These are phyloP conservation scores for Borostomias antarcticus DNA, from an alignment of 2,797 vertebrate genomes.

Conservation along the genomic window DNA sequence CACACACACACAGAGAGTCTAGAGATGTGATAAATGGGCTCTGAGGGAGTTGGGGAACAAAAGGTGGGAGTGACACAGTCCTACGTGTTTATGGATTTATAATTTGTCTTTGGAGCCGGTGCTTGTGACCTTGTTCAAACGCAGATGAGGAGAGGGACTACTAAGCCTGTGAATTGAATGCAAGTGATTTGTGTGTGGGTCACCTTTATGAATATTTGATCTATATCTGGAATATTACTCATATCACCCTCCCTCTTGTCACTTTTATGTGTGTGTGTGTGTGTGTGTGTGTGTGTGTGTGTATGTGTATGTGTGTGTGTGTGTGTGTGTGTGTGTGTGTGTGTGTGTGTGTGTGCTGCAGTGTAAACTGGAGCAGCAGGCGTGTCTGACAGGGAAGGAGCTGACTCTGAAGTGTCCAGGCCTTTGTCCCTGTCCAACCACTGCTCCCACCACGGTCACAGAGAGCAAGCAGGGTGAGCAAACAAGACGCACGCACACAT, in stretches of 20 bases:
- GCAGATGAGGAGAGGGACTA: conserved; percentile 38
- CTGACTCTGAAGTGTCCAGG: conserved; percentile 87
- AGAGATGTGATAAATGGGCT: conserved; percentile 21
- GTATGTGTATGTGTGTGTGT: conserved; percentile 2
- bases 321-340: conserved; percentile 11
- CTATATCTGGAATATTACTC: conserved; percentile 58
- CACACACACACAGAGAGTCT: not conserved
- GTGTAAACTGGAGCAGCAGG: conserved; percentile 98
- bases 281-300: not conserved
- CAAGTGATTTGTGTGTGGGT: conserved; percentile 62
- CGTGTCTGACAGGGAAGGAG: conserved; percentile 92
- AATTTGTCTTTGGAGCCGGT: conserved; percentile 49
- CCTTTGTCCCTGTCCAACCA: conserved; percentile 89
- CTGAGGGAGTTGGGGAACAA: not conserved
- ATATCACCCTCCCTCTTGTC: conserved; percentile 58
- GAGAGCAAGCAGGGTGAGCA: conserved; percentile 82
- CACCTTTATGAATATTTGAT: conserved; percentile 75
- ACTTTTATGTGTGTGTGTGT: too few species aligned
- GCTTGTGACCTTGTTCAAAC: conserved; percentile 61
- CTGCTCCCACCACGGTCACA: conserved; percentile 68
- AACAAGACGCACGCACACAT: not conserved
- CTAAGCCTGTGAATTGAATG: conserved; percentile 20
- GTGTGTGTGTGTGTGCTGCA: conserved; percentile 57
- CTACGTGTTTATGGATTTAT: conserved; percentile 69
- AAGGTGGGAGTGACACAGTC: conserved; percentile 47